Evolutionary conservation across 1,140 invertebrate genomes (phyloP).

Genomic region (Diorhabda sublineata): DNA sequence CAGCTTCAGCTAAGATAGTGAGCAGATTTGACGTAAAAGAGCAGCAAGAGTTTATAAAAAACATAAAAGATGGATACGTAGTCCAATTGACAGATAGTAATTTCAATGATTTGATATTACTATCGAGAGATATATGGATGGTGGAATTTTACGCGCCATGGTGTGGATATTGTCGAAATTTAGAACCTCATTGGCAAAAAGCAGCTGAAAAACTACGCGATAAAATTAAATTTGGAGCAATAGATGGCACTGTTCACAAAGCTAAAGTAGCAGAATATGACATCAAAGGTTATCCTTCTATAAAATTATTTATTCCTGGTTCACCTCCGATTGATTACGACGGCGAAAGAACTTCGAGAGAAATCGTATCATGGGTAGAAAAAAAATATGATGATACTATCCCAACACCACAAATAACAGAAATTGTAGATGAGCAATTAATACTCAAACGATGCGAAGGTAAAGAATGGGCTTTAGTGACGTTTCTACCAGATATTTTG

Average conservation of each 20-base stretch:
- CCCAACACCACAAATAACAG: constrained; percentile 76
- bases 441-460: constrained; percentile 74
- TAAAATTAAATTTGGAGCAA: constrained; percentile 82
- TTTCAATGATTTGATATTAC: constrained; percentile 82
- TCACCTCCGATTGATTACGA: constrained; percentile 70
- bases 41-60: constrained; percentile 48
- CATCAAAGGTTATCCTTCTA: constrained; percentile 91
- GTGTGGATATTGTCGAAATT: constrained; percentile 92
- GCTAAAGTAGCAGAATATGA: constrained; percentile 69
- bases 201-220: constrained; percentile 63
- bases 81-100: constrained; percentile 90
- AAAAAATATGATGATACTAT: constrained; percentile 58
- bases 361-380: constrained; percentile 85
- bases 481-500: constrained; percentile 90
- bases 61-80: constrained; percentile 62
- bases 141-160: constrained; percentile 96
- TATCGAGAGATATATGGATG: constrained; percentile 87
- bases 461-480: constrained; percentile 85
- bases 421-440: constrained; percentile 56
- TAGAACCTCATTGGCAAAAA: constrained; percentile 88
- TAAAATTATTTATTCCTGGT: constrained; percentile 84
- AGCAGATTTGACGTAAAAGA: not conserved
- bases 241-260: constrained; percentile 90
- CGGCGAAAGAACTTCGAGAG: constrained; percentile 79
- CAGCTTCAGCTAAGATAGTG: constrained; percentile 35